Percentiles rank a stretch among this genome's conserved stretches.
These are phyloP conservation scores for Brachycybe producta DNA, from an alignment of 2,888 invertebrate genomes.

Conservation along the genomic window DNA sequence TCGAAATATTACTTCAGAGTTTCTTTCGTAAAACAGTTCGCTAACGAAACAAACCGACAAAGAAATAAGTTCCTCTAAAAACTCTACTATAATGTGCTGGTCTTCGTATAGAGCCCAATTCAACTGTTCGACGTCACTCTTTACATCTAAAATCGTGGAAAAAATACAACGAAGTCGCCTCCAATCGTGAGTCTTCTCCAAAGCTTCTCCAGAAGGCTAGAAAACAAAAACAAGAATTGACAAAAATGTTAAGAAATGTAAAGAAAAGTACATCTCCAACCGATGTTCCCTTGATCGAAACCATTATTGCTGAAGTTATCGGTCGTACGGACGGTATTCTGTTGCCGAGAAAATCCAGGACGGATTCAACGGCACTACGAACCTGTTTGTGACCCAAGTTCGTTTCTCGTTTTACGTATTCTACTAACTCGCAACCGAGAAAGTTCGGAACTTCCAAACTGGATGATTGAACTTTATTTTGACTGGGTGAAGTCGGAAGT, in stretches of 20 bases:
- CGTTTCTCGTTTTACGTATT: constrained; percentile 12
- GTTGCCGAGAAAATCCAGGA: constrained; percentile 8
- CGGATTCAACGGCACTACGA: constrained; percentile 7
- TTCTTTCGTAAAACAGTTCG: constrained; percentile 1
- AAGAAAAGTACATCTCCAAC: no score
- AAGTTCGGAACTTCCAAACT: not conserved
- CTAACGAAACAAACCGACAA: constrained; percentile 29
- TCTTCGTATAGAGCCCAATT: constrained; percentile 94
- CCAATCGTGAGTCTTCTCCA: constrained; percentile 13
- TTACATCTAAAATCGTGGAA: constrained; percentile 46
- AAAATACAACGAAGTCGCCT: constrained; percentile 10
- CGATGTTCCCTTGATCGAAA: constrained; percentile 5
- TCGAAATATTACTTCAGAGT: not conserved
- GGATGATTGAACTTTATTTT: not conserved
- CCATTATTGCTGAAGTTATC: not conserved
- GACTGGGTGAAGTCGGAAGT: not conserved
- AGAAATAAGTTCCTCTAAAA: constrained; percentile 43
- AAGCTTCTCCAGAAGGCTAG: constrained; percentile 12
- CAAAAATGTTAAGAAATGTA: not conserved
- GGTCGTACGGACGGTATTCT: constrained; percentile 2
- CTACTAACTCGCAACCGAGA: constrained; percentile 10
- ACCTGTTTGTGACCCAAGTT: constrained; percentile 10
- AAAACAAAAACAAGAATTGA: not conserved
- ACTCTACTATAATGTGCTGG: constrained; percentile 72
- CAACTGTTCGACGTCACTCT: constrained; percentile 87